These are phyloP conservation scores for Sarcophaga peregrina DNA, from an alignment of 1,140 invertebrate species.

Conservation along the genomic window DNA sequence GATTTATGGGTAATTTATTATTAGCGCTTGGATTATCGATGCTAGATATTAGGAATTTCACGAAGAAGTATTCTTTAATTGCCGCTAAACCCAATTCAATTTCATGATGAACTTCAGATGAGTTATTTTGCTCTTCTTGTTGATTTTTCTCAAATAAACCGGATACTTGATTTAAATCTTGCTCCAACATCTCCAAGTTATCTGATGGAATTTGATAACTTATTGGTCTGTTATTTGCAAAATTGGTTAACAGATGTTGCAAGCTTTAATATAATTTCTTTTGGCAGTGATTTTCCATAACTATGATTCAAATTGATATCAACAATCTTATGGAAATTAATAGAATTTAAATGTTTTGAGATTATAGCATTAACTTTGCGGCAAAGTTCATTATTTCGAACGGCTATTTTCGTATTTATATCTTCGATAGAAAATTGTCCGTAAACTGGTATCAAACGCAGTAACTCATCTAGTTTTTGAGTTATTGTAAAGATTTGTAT, in stretches of 20 bases:
- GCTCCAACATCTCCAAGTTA: slow-evolving; percentile 9
- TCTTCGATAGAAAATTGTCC: slow-evolving; percentile 25
- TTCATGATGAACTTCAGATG: background rate
- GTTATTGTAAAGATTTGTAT: slow-evolving; percentile 24
- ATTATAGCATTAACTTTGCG: slow-evolving; percentile 9
- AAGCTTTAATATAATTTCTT: slow-evolving; percentile 22
- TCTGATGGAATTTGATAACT: background rate
- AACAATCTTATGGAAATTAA: background rate
- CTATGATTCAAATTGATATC: slow-evolving; percentile 22
- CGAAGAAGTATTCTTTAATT: slow-evolving; percentile 45
- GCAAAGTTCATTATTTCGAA: slow-evolving; percentile 24
- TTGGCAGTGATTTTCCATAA: slow-evolving; percentile 2
- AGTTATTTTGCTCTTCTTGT: background rate
- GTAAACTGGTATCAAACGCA: slow-evolving; percentile 43
- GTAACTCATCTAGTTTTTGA: slow-evolving; percentile 38
- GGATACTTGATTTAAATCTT: slow-evolving; percentile 10
- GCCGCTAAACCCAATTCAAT: slow-evolving; percentile 36
- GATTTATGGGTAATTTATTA: background rate
- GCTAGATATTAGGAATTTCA: slow-evolving; percentile 11
- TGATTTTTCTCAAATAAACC: background rate
- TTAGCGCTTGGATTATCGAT: background rate
- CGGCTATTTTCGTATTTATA: slow-evolving; percentile 40
- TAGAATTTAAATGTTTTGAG: background rate
- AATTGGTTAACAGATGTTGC: slow-evolving; percentile 25
- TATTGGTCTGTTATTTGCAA: background rate